Evolutionary conservation across 2,113 vertebrate genomes (phyloP).

Genomic region (Brachyhypopomus gauderio): DNA sequence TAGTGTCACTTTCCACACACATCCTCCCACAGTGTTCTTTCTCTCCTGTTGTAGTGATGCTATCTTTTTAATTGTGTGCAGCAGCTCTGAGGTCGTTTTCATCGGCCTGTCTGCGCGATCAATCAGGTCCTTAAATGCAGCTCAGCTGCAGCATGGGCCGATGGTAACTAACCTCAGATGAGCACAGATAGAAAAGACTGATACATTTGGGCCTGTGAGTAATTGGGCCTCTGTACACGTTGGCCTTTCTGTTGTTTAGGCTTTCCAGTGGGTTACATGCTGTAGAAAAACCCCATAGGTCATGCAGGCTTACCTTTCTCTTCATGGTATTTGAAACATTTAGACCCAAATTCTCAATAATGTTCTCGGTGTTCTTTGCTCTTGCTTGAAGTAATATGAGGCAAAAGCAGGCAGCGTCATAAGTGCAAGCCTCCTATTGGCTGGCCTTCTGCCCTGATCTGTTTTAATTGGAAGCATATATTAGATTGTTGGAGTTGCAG

Average conservation of each 20-base stretch:
- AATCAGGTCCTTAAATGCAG: not conserved
- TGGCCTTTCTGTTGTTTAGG: not conserved
- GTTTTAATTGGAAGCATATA: too few species aligned
- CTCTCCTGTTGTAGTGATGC: not conserved
- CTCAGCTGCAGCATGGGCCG: not conserved
- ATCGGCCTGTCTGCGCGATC: not conserved
- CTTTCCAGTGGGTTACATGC: not conserved
- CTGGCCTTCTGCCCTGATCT: too few species aligned
- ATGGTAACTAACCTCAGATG: not conserved
- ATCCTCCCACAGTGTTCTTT: too few species aligned
- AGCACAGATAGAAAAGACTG: not conserved
- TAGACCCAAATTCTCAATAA: not conserved
- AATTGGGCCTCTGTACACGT: not conserved
- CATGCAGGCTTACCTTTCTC: not conserved
- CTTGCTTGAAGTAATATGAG: too few species aligned
- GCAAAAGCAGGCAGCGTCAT: too few species aligned
- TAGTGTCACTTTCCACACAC: not conserved
- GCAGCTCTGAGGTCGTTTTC: constrained; percentile 4
- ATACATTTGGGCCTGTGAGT: not conserved
- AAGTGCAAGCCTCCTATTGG: too few species aligned
- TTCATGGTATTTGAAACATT: not conserved
- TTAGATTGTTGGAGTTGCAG: too few species aligned
- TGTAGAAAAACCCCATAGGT: not conserved
- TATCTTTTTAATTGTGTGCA: constrained; percentile 10
- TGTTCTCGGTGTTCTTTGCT: not conserved